These are phyloP conservation scores for Fragum fragum DNA, from an alignment of 2,888 invertebrate genomes.

Conservation along the genomic window DNA sequence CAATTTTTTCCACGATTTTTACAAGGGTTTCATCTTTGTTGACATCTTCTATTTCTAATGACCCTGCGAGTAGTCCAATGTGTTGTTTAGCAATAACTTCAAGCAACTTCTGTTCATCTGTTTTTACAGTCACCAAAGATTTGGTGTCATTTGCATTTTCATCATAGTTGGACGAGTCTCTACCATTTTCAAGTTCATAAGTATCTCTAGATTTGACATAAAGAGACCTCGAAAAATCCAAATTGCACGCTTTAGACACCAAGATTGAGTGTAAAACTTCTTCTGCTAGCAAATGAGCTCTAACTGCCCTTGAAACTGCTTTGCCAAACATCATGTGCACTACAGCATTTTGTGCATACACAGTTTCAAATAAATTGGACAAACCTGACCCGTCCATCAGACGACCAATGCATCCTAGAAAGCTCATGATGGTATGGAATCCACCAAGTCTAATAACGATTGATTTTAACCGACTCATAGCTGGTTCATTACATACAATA, in stretches of 20 bases:
- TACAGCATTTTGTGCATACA: constrained; percentile 59
- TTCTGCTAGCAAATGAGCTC: no score
- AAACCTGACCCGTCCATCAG: constrained; percentile 48
- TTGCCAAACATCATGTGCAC: constrained; percentile 72
- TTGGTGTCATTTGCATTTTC: no score
- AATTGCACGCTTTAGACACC: background rate
- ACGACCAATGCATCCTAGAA: constrained; percentile 66
- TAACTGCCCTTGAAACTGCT: constrained; percentile 63
- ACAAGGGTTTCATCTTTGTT: constrained; percentile 16
- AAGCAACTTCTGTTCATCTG: no score
- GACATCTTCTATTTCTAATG: no score
- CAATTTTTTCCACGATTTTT: background rate
- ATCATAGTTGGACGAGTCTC: no score
- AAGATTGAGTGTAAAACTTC: constrained; percentile 20
- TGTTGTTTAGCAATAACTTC: no score
- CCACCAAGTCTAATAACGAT: constrained; percentile 48
- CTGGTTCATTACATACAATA: constrained; percentile 18
- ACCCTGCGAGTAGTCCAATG: no score
- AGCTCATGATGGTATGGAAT: constrained; percentile 64
- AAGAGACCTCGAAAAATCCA: background rate
- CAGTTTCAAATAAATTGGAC: constrained; percentile 38
- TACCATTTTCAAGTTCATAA: background rate
- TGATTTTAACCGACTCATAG: constrained; percentile 10
- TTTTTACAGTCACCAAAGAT: no score
- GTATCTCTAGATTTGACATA: background rate